Base-by-base conservation (phyloP, 2,797 vertebrate genomes). In the Oreonectes daqikongensis region DNA sequence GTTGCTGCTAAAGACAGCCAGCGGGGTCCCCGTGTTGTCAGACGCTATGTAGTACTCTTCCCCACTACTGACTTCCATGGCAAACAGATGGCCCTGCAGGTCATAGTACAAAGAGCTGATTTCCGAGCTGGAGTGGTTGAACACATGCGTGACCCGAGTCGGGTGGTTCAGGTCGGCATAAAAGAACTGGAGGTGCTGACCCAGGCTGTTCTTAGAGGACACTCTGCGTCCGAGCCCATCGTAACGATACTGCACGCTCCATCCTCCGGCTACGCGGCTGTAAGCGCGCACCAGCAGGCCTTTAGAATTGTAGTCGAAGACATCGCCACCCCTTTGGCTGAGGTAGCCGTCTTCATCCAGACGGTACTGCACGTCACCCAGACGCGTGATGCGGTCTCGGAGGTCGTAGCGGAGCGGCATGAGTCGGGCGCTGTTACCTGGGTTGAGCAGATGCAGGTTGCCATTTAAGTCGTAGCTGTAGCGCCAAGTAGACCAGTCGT, bases 261-360 rank as follows among this genome's bases (percentile, higher is more conserved):
- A 99, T 18, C 96, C 95, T 0, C 92, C 95, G 0, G 92, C 90
- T 8, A 93, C 94, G 77, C 97, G 95, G 82, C 96, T 99, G 90
- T 99, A 99, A 4, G 96, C 96, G 77, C 96, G 91, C 0, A 94
- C 94, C 30, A 99, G 91, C 83, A 98, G 97, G 72, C 98, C 96
- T 88, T 99, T 99, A 83, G 98, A 99, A 87, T 98, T 99, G 82
- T 99, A 99, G 79, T 99, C 97, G n/a, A 99, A 99, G 44, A 98
- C 82, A 4, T 99, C 97, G 0, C 94, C 85, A 0, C 97, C 98
- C 0, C 98, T 92, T 85, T 99, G 98, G 86, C 95, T 95, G 69
- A 99, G 94, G 83, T 94, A 96, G 3, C 98, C 98, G 0, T 99
- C 98, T 0, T 99, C 97, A 0, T 99, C 98, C 9, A 99, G 90